Conservation (phyloP, 2,113 vertebrate genomes). For the Crotalus viridis region DNA sequence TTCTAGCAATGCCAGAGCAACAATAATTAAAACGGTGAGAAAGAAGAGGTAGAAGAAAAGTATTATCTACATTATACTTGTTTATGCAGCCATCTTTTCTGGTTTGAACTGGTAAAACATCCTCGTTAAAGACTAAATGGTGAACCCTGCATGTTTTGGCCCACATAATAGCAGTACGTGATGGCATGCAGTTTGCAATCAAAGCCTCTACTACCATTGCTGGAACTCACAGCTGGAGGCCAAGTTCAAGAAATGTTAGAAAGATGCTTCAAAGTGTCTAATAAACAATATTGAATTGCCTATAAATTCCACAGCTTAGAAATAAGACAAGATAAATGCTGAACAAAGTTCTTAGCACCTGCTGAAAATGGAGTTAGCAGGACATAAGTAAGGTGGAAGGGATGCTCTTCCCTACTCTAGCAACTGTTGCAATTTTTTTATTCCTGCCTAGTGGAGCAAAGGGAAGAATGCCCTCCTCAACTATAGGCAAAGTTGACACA, state of each 20-base stretch:
- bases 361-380: not conserved
- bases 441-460: not conserved
- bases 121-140: too few species aligned
- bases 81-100: too few species aligned
- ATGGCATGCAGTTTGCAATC: not conserved
- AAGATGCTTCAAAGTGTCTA: not conserved
- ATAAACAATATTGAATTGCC: not conserved
- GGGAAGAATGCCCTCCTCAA: not conserved
- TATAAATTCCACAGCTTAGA: not conserved
- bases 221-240: not conserved
- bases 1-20: too few species aligned
- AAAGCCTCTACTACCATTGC: not conserved
- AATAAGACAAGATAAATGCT: not conserved
- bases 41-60: too few species aligned
- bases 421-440: not conserved
- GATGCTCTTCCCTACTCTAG: not conserved
- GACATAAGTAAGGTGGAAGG: not conserved
- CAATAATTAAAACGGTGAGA: too few species aligned
- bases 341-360: not conserved
- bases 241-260: not conserved
- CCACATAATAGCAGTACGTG: not conserved
- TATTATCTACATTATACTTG: too few species aligned
- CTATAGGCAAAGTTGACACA: not conserved
- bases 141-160: not conserved
- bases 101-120: too few species aligned